phyloP scores from a whole-genome alignment of 35 echinoderm and acorn worm species.

The Anneissia japonica region DNA sequence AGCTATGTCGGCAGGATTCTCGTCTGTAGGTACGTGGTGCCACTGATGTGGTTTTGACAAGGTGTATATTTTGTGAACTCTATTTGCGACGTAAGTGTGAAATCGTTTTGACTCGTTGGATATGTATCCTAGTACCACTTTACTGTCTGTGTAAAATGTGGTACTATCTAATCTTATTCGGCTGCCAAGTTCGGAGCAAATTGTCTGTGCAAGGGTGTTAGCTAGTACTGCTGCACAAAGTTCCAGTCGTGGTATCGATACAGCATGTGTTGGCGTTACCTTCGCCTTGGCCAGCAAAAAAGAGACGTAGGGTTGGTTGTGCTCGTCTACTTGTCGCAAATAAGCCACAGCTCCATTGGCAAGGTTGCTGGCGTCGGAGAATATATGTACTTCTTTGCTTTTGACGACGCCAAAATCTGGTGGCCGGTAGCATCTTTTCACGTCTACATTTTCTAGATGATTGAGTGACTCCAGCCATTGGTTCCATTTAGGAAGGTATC shows the following conservation, averaged over 20 bases:
- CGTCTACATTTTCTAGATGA: background rate
- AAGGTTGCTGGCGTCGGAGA: background rate
- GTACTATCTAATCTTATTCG: background rate
- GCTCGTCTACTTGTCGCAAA: background rate
- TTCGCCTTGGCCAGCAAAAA: conserved; percentile 19
- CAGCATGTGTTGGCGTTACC: background rate
- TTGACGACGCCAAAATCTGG: background rate
- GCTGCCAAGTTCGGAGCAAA: background rate
- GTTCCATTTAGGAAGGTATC: conserved; percentile 5
- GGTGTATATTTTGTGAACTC: conserved; percentile 45
- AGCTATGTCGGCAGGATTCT: conserved; percentile 62
- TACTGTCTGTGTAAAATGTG: conserved; percentile 18
- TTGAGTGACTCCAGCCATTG: background rate
- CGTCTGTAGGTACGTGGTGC: conserved; percentile 26
- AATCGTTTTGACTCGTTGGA: conserved; percentile 34
- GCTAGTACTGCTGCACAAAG: background rate
- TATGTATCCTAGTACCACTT: conserved; percentile 48
- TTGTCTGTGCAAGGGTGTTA: background rate
- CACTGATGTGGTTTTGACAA: conserved; percentile 20
- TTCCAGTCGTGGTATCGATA: background rate
- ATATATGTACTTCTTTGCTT: background rate
- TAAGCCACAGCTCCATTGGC: conserved; percentile 14
- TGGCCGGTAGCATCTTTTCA: conserved; percentile 7
- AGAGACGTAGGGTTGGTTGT: background rate
- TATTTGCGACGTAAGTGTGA: conserved; percentile 63